These are phyloP conservation scores for Florisuga fusca DNA, from an alignment of 2,797 vertebrate genomes.

Conservation along the genomic window DNA sequence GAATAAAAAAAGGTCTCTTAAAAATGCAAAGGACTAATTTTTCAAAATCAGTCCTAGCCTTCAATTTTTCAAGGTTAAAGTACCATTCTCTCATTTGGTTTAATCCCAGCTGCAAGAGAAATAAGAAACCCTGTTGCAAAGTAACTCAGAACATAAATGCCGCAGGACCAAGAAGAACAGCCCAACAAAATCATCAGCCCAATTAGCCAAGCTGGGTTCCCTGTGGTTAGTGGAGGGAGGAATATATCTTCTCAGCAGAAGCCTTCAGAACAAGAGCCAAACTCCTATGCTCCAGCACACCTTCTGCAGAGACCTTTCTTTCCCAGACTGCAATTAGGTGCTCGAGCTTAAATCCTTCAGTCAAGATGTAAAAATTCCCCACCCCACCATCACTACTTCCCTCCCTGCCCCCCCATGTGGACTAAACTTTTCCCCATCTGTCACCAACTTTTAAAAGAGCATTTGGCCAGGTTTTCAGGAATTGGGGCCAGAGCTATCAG, in stretches of 20 bases:
- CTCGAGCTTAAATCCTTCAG: neutral
- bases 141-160: neutral
- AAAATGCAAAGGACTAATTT: slow-evolving; percentile 25
- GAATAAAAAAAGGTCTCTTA: slow-evolving; percentile 39
- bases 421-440: neutral
- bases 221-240: accelerated
- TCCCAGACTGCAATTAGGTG: neutral
- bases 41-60: slow-evolving; percentile 11
- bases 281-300: neutral
- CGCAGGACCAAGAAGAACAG: neutral
- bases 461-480: neutral
- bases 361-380: slow-evolving; percentile 1
- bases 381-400: too few relatives aligned
- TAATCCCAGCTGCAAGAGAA: neutral
- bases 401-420: neutral
- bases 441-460: neutral
- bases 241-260: neutral
- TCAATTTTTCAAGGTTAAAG: slow-evolving; percentile 16
- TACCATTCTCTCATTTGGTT: neutral
- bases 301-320: neutral
- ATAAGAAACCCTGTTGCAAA: neutral
- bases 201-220: neutral
- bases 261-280: neutral
- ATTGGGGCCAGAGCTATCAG: neutral
- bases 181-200: neutral